Evolutionary conservation across 2,888 invertebrate genomes (phyloP).

Genomic region (Slavum lentiscoides): DNA sequence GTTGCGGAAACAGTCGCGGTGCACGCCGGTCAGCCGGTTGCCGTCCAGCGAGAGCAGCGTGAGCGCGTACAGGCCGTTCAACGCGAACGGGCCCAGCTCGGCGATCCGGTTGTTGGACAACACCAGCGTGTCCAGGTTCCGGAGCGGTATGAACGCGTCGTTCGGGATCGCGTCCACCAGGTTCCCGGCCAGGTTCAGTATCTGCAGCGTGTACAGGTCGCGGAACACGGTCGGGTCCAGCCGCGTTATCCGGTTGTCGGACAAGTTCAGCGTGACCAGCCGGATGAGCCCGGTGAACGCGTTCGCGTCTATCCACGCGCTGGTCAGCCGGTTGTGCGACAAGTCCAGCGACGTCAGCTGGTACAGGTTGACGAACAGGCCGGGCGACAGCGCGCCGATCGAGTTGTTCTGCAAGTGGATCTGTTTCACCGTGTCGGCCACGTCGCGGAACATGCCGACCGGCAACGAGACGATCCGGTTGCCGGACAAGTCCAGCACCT

Average conservation of each 20-base stretch:
- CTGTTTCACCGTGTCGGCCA: slow-evolving; percentile 78
- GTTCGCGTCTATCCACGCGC: slow-evolving; percentile 81
- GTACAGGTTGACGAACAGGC: slow-evolving; percentile 81
- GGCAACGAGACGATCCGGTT: slow-evolving; percentile 89
- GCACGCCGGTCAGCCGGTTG: slow-evolving; percentile 80
- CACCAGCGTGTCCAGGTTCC: slow-evolving; percentile 85
- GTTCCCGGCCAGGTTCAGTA: slow-evolving; percentile 83
- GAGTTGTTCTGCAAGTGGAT: slow-evolving; percentile 90
- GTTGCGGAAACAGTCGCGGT: slow-evolving; percentile 86
- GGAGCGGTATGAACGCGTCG: slow-evolving; percentile 87
- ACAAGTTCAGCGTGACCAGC: slow-evolving; percentile 82
- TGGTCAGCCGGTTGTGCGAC: slow-evolving; percentile 82
- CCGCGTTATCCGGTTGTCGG: slow-evolving; percentile 79
- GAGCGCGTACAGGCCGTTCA: slow-evolving; percentile 85
- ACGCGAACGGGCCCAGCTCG: slow-evolving; percentile 80
- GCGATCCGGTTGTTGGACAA: slow-evolving; percentile 84
- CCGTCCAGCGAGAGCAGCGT: slow-evolving; percentile 83
- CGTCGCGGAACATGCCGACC: slow-evolving; percentile 80
- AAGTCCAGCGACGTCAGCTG: slow-evolving; percentile 81
- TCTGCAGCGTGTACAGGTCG: slow-evolving; percentile 82
- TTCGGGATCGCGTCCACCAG: slow-evolving; percentile 80
- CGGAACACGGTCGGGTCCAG: slow-evolving; percentile 82
- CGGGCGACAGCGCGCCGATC: slow-evolving; percentile 81
- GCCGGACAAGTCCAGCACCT: slow-evolving; percentile 84
- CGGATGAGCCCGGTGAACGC: slow-evolving; percentile 87